These are phyloP conservation scores for Sylvilagus bachmani DNA, from an alignment of 2,113 vertebrate species.

Conservation along the genomic window DNA sequence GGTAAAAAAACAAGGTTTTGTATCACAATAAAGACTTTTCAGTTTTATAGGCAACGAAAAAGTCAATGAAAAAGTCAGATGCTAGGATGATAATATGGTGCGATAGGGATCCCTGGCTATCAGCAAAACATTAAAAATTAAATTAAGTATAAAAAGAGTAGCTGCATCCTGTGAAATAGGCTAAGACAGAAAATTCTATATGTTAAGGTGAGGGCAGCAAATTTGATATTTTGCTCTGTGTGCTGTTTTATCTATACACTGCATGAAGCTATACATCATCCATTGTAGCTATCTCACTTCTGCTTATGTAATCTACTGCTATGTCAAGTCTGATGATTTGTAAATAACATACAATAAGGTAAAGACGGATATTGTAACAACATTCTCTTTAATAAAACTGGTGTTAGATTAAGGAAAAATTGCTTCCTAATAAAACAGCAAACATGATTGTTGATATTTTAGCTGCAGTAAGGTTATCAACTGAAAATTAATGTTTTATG, in stretches of 20 bases:
- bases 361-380: conserved; percentile 64
- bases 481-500: conserved; percentile 55
- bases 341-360: conserved; percentile 69
- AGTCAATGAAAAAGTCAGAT: conserved; percentile 77
- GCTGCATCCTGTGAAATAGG: conserved; percentile 76
- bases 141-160: conserved; percentile 76
- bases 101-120: conserved; percentile 70
- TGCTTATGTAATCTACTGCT: conserved; percentile 73
- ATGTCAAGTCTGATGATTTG: conserved; percentile 74
- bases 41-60: conserved; percentile 64
- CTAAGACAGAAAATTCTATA: conserved; percentile 60
- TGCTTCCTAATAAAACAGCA: conserved; percentile 25
- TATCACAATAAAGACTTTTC: conserved; percentile 71
- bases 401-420: conserved; percentile 74
- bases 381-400: conserved; percentile 65
- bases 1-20: conserved; percentile 66
- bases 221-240: conserved; percentile 77
- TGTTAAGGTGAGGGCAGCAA: conserved; percentile 51
- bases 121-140: conserved; percentile 81
- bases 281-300: conserved; percentile 73
- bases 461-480: conserved; percentile 63
- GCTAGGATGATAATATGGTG: conserved; percentile 71
- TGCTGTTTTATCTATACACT: conserved; percentile 75
- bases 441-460: conserved; percentile 72
- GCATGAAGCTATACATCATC: conserved; percentile 78